Evolutionary conservation across 1,140 invertebrate species (phyloP).

Genomic region (Bombus pascuorum): DNA sequence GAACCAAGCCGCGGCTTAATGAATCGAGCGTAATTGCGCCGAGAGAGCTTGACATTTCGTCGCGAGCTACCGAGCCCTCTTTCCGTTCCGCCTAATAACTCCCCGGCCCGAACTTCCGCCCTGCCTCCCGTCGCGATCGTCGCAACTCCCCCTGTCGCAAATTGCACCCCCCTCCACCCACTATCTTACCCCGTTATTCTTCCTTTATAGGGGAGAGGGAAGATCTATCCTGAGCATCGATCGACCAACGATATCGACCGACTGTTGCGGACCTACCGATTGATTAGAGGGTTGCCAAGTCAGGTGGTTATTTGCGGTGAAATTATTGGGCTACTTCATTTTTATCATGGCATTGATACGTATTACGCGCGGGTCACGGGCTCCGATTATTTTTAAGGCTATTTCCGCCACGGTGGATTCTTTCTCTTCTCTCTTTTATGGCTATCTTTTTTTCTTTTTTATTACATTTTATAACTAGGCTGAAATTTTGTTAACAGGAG

Average conservation of each 20-base stretch:
- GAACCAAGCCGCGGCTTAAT: conserved; percentile 47
- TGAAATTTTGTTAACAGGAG: not conserved
- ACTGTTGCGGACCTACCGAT: not conserved
- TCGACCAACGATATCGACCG: not conserved
- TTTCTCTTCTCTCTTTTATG: too few species aligned
- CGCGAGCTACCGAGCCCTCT: conserved; percentile 35
- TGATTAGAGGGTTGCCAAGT: not conserved
- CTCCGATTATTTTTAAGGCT: not conserved
- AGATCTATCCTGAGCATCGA: conserved; percentile 12
- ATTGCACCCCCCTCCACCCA: not conserved
- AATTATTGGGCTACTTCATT: not conserved
- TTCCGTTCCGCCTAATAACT: conserved; percentile 44
- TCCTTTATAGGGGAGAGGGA: not conserved
- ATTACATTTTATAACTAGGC: not conserved
- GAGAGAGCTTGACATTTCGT: conserved; percentile 56
- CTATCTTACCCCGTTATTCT: not conserved
- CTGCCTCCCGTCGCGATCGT: conserved; percentile 4
- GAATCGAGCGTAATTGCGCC: conserved; percentile 55
- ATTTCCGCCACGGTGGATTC: not conserved
- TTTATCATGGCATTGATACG: not conserved
- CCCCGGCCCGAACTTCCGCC: conserved; percentile 14
- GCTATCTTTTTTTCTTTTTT: not conserved
- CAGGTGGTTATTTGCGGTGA: not conserved
- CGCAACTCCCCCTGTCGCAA: not conserved
- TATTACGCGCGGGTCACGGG: not conserved